Percentiles rank a stretch among this genome's conserved stretches.
These are phyloP conservation scores for Meliscaeva auricollis DNA, from an alignment of 2,888 invertebrate genomes.

Conservation along the genomic window DNA sequence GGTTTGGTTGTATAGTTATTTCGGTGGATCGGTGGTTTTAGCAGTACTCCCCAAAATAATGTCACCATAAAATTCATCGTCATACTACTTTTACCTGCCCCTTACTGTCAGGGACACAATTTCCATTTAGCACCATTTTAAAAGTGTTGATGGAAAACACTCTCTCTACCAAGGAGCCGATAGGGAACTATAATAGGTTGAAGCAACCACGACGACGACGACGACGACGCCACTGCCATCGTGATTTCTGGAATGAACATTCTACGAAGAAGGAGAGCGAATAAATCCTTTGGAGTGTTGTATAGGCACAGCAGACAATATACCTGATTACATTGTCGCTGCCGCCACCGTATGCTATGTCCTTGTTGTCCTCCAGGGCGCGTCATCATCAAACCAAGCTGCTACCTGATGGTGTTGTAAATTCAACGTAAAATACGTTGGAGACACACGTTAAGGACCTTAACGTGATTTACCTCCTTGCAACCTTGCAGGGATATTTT, in stretches of 20 bases:
- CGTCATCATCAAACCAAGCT: conserved; percentile 51
- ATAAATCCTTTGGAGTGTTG: conserved; percentile 56
- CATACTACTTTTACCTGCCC: neutral
- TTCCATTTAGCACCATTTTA: conserved; percentile 65
- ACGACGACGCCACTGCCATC: conserved; percentile 19
- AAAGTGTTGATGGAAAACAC: conserved; percentile 62
- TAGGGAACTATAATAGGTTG: conserved; percentile 47
- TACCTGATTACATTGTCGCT: conserved; percentile 74
- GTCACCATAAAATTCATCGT: conserved; percentile 44
- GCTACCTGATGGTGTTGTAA: conserved; percentile 28
- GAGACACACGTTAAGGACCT: conserved; percentile 66
- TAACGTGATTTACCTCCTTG: conserved; percentile 71
- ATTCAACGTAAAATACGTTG: conserved; percentile 57
- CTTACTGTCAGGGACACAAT: conserved; percentile 48
- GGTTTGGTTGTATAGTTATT: neutral
- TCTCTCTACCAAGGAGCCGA: conserved; percentile 34
- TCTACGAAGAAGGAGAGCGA: conserved; percentile 35
- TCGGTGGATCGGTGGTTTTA: neutral
- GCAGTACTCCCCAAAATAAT: conserved; percentile 40
- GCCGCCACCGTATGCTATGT: too few species aligned
- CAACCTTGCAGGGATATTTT: conserved; percentile 51
- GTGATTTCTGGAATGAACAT: conserved; percentile 66
- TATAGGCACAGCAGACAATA: conserved; percentile 63
- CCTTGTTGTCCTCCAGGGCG: conserved; percentile 51
- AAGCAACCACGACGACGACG: too few species aligned